Evolutionary conservation across 2,797 vertebrate species (phyloP).

Genomic region (Melanotaenia nigrans): DNA sequence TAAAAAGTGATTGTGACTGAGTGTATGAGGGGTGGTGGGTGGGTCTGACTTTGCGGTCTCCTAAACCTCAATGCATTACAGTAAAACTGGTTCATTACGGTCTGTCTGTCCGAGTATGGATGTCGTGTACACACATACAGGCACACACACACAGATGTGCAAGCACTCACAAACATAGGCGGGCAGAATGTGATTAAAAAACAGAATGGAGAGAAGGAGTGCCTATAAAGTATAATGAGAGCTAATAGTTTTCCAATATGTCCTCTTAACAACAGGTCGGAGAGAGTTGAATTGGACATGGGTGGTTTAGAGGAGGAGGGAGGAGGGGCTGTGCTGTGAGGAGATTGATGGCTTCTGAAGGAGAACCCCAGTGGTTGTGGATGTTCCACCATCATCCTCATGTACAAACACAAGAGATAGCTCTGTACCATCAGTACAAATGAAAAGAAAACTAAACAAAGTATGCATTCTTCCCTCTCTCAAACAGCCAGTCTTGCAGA

Average conservation of each 20-base stretch:
- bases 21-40: not conserved
- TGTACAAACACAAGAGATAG: not conserved
- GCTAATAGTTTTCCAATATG: slow-evolving; percentile 82
- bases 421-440: not conserved
- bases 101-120: slow-evolving; percentile 34
- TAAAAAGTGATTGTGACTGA: slow-evolving; percentile 51
- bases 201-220: slow-evolving; percentile 57
- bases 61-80: slow-evolving; percentile 57
- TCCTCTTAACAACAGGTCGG: slow-evolving; percentile 70
- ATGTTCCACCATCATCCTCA: not conserved
- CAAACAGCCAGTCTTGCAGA: slow-evolving; percentile 10
- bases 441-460: not conserved
- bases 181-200: slow-evolving; percentile 72
- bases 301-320: slow-evolving; percentile 11
- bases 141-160: slow-evolving; percentile 20
- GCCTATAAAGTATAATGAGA: slow-evolving; percentile 80
- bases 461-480: too few species aligned
- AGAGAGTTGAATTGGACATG: slow-evolving; percentile 59
- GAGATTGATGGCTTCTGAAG: slow-evolving; percentile 19
- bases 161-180: slow-evolving; percentile 25
- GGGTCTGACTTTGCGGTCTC: slow-evolving; percentile 27
- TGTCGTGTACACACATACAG: not conserved
- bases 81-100: slow-evolving; percentile 70
- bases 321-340: not conserved
- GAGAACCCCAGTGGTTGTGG: not conserved